Base-by-base conservation (phyloP, 1,140 invertebrate genomes). In the Sarcophaga peregrina region DNA sequence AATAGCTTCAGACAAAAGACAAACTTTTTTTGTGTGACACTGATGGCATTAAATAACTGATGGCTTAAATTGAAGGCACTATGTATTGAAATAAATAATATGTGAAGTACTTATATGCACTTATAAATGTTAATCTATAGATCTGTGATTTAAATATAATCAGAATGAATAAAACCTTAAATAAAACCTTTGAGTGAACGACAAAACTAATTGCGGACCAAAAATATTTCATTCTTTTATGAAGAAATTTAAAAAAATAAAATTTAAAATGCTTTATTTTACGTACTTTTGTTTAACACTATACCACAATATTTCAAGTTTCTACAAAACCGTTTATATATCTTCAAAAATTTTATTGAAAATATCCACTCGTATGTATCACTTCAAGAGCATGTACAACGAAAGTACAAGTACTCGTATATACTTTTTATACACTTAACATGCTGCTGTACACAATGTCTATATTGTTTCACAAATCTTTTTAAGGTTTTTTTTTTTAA, bases 51-150 rank as follows among this genome's bases (percentile, higher is more conserved):
- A n/a, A 58, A 58, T 58, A 58, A 58, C n/a, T n/a, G n/a, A 58
- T 58, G 54, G 13, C 9, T 58, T 58, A 15, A 15, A 6, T 58
- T 15, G n/a, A 37, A 58, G n/a, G 6, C 13, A 6, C 15, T 58
- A 58, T 58, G n/a, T 58, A 58, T 58, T 37, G 25, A 58, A 58
- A 15, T 58, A 58, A n/a, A n/a, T n/a, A 58, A 58, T 58, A 58
- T 11, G n/a, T 13, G 11, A n/a, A 15, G 13, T 13, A n/a, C 10
- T n/a, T n/a, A 58, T 58, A 58, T 15, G 7, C 0, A 15, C 13
- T 58, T 58, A 15, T 58, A n/a, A 58, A 58, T n/a, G 7, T 58
- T n/a, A 15, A n/a, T n/a, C 11, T 7, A n/a, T 58, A n/a, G 6
- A 4, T 58, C 10, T n/a, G 15, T 58, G 0, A 58, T 58, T 58